These are phyloP conservation scores for Batillaria attramentaria DNA, from an alignment of 1,140 invertebrate genomes.

Conservation along the genomic window DNA sequence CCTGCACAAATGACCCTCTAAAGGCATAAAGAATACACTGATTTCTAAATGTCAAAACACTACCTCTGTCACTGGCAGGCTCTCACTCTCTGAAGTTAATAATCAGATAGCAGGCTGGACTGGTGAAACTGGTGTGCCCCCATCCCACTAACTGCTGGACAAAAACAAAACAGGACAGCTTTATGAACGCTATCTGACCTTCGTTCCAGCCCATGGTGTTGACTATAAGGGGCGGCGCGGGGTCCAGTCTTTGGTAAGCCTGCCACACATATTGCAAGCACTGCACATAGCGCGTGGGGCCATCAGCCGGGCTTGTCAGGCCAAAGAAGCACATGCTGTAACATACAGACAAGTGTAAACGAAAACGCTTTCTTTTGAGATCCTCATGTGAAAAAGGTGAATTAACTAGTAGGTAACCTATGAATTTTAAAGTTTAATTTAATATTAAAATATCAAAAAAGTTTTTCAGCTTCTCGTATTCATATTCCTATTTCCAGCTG, in stretches of 20 bases:
- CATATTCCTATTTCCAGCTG: background rate
- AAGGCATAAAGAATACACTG: no score
- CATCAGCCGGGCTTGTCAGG: slow-evolving; percentile 51
- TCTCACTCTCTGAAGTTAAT: no score
- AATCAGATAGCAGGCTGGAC: no score
- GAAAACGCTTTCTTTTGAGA: background rate
- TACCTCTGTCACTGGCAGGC: no score
- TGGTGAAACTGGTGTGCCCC: background rate
- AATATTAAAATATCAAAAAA: background rate
- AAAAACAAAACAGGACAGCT: background rate
- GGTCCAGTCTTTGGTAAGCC: slow-evolving; percentile 44
- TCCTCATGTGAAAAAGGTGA: background rate
- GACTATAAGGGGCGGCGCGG: slow-evolving; percentile 62
- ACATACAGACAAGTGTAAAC: background rate
- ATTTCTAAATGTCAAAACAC: no score
- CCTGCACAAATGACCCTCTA: no score
- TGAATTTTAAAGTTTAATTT: background rate
- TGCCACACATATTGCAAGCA: slow-evolving; percentile 60
- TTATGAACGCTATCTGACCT: no score
- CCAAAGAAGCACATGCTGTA: slow-evolving; percentile 66
- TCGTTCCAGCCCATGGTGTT: slow-evolving; percentile 72
- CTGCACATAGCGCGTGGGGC: slow-evolving; percentile 60
- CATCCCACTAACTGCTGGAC: background rate
- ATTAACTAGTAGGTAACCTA: background rate
- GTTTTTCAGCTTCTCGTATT: background rate